These are phyloP conservation scores for Tachypleus tridentatus DNA, from an alignment of 1,140 invertebrate genomes.

Conservation along the genomic window DNA sequence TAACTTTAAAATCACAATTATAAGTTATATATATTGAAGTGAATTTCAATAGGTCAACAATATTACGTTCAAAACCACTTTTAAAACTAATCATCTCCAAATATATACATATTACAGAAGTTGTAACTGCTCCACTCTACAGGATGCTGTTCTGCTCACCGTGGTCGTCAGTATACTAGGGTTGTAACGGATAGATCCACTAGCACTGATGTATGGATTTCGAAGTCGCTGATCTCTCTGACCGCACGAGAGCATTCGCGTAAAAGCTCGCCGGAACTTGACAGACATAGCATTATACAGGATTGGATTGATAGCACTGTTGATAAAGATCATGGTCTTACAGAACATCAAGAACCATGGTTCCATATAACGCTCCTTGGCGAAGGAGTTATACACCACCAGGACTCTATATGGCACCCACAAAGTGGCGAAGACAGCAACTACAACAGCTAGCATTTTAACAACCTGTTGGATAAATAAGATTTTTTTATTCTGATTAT, in stretches of 20 bases:
- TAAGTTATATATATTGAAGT: too few relatives aligned
- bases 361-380: constrained; percentile 41
- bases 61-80: too few relatives aligned
- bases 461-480: constrained; percentile 41
- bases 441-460: constrained; percentile 49
- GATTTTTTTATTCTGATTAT: too few relatives aligned
- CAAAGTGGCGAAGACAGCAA: constrained; percentile 46
- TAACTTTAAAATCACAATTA: too few relatives aligned
- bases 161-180: neutral
- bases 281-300: constrained; percentile 49
- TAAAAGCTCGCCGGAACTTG: constrained; percentile 44
- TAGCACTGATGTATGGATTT: neutral
- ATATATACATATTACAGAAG: neutral
- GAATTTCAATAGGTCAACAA: too few relatives aligned
- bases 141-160: neutral
- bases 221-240: constrained; percentile 13
- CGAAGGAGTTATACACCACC: constrained; percentile 51
- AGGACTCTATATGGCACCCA: constrained; percentile 50
- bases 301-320: constrained; percentile 50
- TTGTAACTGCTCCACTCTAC: neutral
- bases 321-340: constrained; percentile 50
- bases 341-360: constrained; percentile 51
- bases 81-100: too few relatives aligned
- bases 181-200: neutral
- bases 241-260: constrained; percentile 30